These are phyloP conservation scores for Gymnoscopelus braueri DNA, from an alignment of 2,797 vertebrate species.

Conservation along the genomic window DNA sequence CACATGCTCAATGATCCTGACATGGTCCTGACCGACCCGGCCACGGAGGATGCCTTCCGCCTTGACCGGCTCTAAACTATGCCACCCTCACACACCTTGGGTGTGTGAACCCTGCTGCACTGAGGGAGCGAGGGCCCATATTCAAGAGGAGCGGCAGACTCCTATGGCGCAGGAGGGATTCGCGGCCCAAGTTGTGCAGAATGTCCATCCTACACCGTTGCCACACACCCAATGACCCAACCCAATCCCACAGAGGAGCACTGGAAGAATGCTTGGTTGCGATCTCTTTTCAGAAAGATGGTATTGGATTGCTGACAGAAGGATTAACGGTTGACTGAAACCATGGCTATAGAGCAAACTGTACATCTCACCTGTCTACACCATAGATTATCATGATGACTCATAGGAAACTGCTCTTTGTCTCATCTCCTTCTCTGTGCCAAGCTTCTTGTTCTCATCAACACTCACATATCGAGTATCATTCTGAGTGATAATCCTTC, in stretches of 20 bases:
- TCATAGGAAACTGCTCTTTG: constrained; percentile 32
- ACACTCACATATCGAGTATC: constrained; percentile 13
- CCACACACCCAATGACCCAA: constrained; percentile 23
- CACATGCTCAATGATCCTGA: constrained; percentile 98
- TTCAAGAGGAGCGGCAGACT: constrained; percentile 15
- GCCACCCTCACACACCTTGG: neutral
- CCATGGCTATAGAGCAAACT: constrained; percentile 29
- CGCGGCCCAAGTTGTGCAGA: constrained; percentile 7
- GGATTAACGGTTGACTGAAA: constrained; percentile 28
- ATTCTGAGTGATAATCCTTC: constrained; percentile 13
- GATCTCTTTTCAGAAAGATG: constrained; percentile 29
- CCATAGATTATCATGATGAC: constrained; percentile 34
- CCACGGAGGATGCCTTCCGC: constrained; percentile 97
- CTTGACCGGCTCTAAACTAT: constrained; percentile 92
- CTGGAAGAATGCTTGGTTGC: constrained; percentile 36
- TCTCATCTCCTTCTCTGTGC: constrained; percentile 28
- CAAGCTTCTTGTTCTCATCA: constrained; percentile 19
- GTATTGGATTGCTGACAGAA: constrained; percentile 15
- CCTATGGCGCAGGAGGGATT: constrained; percentile 11
- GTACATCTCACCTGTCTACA: constrained; percentile 15
- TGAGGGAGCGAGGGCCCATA: neutral
- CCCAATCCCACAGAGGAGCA: constrained; percentile 25
- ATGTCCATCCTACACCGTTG: constrained; percentile 19
- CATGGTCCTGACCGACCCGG: constrained; percentile 94
- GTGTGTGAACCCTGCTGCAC: constrained; percentile 39